Evolutionary conservation across 2,797 vertebrate species (phyloP), one percentile per base, ranked within the genome.

Genomic region (Channallabes apus): DNA sequence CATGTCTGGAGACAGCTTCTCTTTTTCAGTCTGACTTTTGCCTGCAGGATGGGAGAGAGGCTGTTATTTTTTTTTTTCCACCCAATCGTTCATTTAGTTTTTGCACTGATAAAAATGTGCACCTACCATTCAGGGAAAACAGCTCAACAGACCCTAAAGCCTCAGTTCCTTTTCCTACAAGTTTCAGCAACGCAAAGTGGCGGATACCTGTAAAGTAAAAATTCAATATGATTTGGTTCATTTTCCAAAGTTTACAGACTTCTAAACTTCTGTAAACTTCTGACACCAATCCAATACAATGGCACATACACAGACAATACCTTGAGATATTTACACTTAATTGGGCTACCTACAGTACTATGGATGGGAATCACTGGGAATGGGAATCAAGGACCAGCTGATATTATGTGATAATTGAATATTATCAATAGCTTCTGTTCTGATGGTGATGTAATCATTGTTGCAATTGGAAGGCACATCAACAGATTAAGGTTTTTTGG

Each of bases 181-280:
- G 80, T 87, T 95, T 95, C 86, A 96, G 82, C 89, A 95, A 76
- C 64, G 94, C 95, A 91, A 96, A 95, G 90, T 96, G 95, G n/a
- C 95, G 94, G 89, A 96, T 93, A 18, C 96, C 96, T 96, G 85
- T 12, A 24, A 12, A 64, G 46, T 59, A 88, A 17, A 0, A 24
- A 61, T n/a, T 58, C 11, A 8, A 71, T 22, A 4, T 6, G 5
- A 20, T 20, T 75, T 68, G 27, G 27, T 3, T 76, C 3, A 1
- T 20, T 32, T 76, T 29, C 12, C 54, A 9, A 71, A 22, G 32
- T 67, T 32, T 24, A 17, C 14, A 67, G 14, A n/a, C 58, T 56
- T 72, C 22, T 32, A 61, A 35, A 35, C 17, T 75, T 51, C 15
- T 75, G 15, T 75, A 14, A n/a, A n/a, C n/a, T n/a, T n/a, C n/a